Base-by-base conservation (phyloP, 35 echinoderm and acorn worm genomes). In the Chiridota heheva region DNA sequence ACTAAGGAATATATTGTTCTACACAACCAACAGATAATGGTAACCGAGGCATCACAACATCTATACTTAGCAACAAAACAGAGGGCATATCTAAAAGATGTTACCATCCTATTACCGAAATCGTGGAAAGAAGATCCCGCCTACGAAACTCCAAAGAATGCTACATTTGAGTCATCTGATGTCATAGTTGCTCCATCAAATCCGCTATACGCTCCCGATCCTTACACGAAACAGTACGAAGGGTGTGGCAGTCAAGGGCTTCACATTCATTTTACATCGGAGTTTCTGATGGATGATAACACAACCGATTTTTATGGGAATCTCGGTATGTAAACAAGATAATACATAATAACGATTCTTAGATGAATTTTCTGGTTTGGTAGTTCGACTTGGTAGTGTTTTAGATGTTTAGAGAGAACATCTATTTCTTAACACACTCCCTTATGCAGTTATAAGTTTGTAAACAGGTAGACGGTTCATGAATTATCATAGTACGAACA, bases 21-120 rank as follows among this genome's bases (percentile, higher is more conserved):
- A n/a, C n/a, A n/a, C n/a, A n/a, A n/a, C n/a, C n/a, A n/a, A 66
- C 79, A 95, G 91, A 45, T 72, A 37, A 90, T 86, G 86, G 77
- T 89, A 33, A 86, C 33, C 2, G 75, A 90, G 7, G 91, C 72
- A 10, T 95, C 91, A 0, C 12, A 5, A 28, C 86, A 85, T 40
- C 81, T 95, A 3, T 95, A 95, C 76, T 31, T 51, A 22, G 91
- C 91, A 12, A 90, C 91, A 22, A 83, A 82, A 48, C 38, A 82
- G 55, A 36, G 86, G 5, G 72, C 87, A 7, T 95, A 67, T 76
- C 90, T 95, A 15, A 56, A 86, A 56, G 74, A 95, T 10, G 81
- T 95, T 20, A 95, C 86, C 17, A 90, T 95, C 41, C 73, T 95
- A 31, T 59, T 95, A 5, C 91, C 91, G 5, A 63, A 83, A 42